Conservation (phyloP, 1,140 invertebrate species). For the Scaptomyza graminum region DNA sequence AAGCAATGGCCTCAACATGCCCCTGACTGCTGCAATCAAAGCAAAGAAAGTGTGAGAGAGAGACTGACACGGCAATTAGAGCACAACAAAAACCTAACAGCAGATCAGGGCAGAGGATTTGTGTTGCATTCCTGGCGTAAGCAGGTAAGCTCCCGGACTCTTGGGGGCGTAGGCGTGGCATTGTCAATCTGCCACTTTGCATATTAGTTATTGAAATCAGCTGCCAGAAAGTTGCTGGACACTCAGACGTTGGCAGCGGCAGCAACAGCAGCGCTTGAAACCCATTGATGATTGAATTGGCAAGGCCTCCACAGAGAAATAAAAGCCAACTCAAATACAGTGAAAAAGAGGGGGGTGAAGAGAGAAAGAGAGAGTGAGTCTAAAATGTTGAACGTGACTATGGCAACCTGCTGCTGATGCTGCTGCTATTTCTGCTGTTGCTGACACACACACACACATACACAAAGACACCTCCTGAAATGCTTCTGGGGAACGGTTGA, state of each 20-base stretch:
- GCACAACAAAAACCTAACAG: slow-evolving; percentile 50
- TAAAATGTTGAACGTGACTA: slow-evolving; percentile 73
- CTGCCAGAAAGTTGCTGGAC: slow-evolving; percentile 74
- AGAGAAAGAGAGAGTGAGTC: slow-evolving; percentile 16
- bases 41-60: neutral
- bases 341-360: slow-evolving; percentile 13
- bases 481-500: slow-evolving; percentile 73
- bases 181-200: slow-evolving; percentile 62
- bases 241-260: slow-evolving; percentile 49
- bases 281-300: slow-evolving; percentile 66
- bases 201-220: slow-evolving; percentile 82
- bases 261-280: slow-evolving; percentile 49
- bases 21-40: slow-evolving; percentile 61
- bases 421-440: neutral
- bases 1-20: slow-evolving; percentile 30
- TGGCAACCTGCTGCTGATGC: slow-evolving; percentile 58
- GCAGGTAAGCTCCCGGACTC: neutral
- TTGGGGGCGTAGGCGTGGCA: slow-evolving; percentile 22
- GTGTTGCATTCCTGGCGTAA: neutral
- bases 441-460: slow-evolving; percentile 12
- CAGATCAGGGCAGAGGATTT: neutral
- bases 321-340: slow-evolving; percentile 19
- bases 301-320: slow-evolving; percentile 53
- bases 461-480: slow-evolving; percentile 51
- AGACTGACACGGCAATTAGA: slow-evolving; percentile 76